Evolutionary conservation across 2,797 vertebrate species (phyloP), one percentile per base, ranked within the genome.

Genomic region (Novumbra hubbsi): DNA sequence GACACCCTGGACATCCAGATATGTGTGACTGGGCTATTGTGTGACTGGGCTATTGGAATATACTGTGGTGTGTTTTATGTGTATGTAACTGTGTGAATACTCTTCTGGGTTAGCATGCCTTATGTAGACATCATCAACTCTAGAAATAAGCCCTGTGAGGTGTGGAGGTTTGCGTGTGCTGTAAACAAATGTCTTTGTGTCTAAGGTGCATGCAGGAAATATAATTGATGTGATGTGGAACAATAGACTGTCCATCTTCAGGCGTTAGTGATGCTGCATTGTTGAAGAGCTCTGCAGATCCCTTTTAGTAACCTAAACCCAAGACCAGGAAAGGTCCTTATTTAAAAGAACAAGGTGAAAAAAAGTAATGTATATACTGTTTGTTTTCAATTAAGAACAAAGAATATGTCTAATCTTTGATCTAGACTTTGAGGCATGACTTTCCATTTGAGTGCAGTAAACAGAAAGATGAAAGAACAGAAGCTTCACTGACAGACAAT

Each of bases 81-180:
- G 30, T 71, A n/a, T 24, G 0, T 14, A 62, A 49, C 66, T 28
- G 71, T 28, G 63, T 64, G 71, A 78, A 76, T 69, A 41, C 73
- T 57, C 12, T 76, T 86, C 73, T 80, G 73, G 77, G 74, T 81
- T 77, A 79, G 75, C 80, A 69, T 80, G 83, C 81, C 82, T 76
- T 57, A 48, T 72, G 41, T 71, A 73, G 73, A 34, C 68, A 70
- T 73, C 77, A 76, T 76, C 71, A 68, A 32, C 28, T 14, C 62
- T 28, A 74, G 87, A 63, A 87, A 89, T 89, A 85, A 85, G 72
- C 62, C 15, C 87, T 80, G 84, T 38, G 34, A 38, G 2, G 5
- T 4, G 34, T 38, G 34, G 32, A 15, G 16, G 14, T 48, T 34
- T n/a, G 32, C 45, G 66, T 17, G 38, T 45, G 41, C 12, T 0